Evolutionary conservation across 2,888 invertebrate genomes (phyloP).

Genomic region (Amphipyra tragopoginis): DNA sequence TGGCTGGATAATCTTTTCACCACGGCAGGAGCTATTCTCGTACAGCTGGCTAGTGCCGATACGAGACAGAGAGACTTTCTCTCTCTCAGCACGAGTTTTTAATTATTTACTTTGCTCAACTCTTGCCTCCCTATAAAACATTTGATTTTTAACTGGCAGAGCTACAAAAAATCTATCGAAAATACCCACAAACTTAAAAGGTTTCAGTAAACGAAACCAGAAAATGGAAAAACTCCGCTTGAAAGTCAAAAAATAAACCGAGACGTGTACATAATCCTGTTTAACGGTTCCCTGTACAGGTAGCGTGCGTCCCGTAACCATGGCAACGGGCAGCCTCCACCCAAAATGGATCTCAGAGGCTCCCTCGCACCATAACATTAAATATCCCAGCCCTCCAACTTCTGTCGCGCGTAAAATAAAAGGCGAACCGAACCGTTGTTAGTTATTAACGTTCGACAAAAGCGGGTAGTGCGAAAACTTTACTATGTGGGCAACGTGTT

Average conservation of each 20-base stretch:
- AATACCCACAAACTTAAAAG: conserved; percentile 5
- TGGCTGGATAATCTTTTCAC: too few species aligned
- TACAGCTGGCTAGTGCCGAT: too few species aligned
- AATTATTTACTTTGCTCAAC: too few species aligned
- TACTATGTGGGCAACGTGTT: conserved; percentile 23
- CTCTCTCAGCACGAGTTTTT: too few species aligned
- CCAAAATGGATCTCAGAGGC: conserved; percentile 56
- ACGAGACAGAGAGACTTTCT: too few species aligned
- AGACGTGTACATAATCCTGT: conserved; percentile 35
- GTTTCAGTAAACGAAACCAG: conserved; percentile 5
- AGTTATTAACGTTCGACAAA: conserved; percentile 58
- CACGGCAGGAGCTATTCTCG: too few species aligned
- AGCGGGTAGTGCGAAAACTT: conserved; percentile 43
- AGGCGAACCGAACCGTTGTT: conserved; percentile 54
- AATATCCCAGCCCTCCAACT: conserved; percentile 64
- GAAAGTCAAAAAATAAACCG: conserved; percentile 41
- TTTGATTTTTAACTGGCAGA: background rate
- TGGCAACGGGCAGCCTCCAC: conserved; percentile 69
- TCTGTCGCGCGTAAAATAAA: conserved; percentile 59
- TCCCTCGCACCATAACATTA: conserved; percentile 65
- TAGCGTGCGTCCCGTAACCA: conserved; percentile 68
- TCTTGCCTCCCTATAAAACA: too few species aligned
- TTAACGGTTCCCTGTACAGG: conserved; percentile 41
- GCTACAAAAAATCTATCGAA: background rate
- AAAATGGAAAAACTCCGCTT: conserved; percentile 26